phyloP scores from a whole-genome alignment of 2,888 invertebrate genomes.

The Cataglyphis rosenhaueri region DNA sequence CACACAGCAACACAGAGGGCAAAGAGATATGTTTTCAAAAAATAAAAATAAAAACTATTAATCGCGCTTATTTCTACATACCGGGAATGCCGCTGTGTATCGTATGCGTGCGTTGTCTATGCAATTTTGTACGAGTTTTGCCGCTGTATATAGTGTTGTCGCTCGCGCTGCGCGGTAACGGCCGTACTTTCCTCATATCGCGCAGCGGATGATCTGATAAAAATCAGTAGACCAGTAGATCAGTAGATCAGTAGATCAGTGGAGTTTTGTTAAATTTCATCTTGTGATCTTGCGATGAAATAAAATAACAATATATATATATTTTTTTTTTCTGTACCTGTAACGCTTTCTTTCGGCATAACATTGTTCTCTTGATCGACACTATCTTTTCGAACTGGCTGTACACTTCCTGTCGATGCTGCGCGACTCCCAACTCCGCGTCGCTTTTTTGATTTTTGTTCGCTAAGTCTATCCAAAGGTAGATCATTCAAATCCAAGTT shows the following conservation, averaged over 20 bases:
- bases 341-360: conserved; percentile 81
- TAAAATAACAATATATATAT: neutral
- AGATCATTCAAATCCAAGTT: conserved; percentile 96
- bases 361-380: conserved; percentile 80
- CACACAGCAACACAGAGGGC: conserved; percentile 70
- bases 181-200: conserved; percentile 82
- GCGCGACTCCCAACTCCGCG: conserved; percentile 85
- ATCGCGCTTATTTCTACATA: conserved; percentile 66
- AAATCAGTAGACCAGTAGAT: neutral
- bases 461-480: conserved; percentile 92
- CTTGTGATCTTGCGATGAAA: neutral
- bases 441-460: conserved; percentile 91
- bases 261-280: neutral
- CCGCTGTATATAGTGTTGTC: conserved; percentile 84
- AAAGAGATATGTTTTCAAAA: conserved; percentile 20
- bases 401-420: conserved; percentile 83
- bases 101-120: conserved; percentile 78
- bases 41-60: conserved; percentile 35
- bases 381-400: conserved; percentile 82
- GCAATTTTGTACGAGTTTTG: conserved; percentile 80
- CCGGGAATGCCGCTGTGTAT: conserved; percentile 81
- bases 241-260: too few species aligned
- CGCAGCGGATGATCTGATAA: conserved; percentile 80
- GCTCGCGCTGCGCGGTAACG: conserved; percentile 84
- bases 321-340: conserved; percentile 72